Base-by-base conservation (phyloP, 2,113 vertebrate genomes). In the Dissostichus mawsoni region DNA sequence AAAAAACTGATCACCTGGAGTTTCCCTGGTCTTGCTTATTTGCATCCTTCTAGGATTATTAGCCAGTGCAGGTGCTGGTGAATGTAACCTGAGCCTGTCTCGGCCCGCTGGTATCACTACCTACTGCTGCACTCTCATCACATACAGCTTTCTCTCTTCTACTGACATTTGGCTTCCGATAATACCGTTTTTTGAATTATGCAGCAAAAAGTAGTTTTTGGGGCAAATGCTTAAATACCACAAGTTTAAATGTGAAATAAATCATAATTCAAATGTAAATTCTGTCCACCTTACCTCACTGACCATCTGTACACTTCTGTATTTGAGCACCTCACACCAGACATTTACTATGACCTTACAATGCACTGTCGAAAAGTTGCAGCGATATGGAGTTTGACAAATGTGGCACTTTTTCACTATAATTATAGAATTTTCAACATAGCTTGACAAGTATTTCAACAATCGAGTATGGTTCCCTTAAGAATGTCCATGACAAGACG, bases 51-150 rank as follows among this genome's bases (percentile, higher is more conserved):
- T 55, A 57, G 62, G 58, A 73, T 80, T 55, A 9, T 23, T 73
- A 80, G 59, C 69, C 64, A 8, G 68, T 68, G 74, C 82, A 86
- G 88, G 80, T 83, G 89, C 69, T 68, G n/a, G 14, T 51, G 36
- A 72, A 29, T 62, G 86, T 82, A 92, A 92, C 63, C 12, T 74
- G 71, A 89, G 63, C 84, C 72, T 62, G 72, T 78, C 41, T 36
- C 47, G 65, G 29, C 89, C 83, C 55, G 23, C 14, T 45, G 61
- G 59, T 82, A 79, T 77, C 52, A 44, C 33, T n/a, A 12, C 4
- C 10, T 18, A 65, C 36, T 41, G 57, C 44, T 36, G 11, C 55
- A 55, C 64, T 48, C 13, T 70, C 23, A 53, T 16, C 33, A 29
- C 10, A 23, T n/a, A 61, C 18, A 50, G 11, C 5, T 56, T 16